Base-by-base conservation (phyloP, 2,797 vertebrate species). In the Neosalanx taihuensis region DNA sequence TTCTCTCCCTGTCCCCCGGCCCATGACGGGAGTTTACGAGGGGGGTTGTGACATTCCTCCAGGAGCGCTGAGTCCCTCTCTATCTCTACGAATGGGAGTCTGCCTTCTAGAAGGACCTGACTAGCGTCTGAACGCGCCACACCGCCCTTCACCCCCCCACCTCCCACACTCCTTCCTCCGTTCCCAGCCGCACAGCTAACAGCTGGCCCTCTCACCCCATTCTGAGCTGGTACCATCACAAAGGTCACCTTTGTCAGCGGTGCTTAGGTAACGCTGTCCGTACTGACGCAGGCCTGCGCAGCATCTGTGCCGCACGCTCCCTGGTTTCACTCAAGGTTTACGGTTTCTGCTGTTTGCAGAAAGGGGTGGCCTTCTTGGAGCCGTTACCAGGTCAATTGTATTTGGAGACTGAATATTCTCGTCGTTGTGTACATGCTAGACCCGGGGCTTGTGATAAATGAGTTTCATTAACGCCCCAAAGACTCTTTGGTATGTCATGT, bases 201-300 rank as follows among this genome's bases (percentile, higher is more conserved):
- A 15, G 56, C 23, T 56, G 59, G 30, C 20, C 26, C 31, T 49
- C 41, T 23, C 37, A 67, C 41, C 15, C 23, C 31, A 13, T 46
- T 15, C 17, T 33, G 61, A 64, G 35, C 26, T 46, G 64, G 68
- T 64, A n/a, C 29, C 61, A 49, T 60, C 56, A 33, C 10, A 26
- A 59, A 69, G 66, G 61, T 33, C 53, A 62, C 58, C 31, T 60
- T 51, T 69, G 70, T 61, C 35, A 60, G 1, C n/a, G 5, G 37
- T 53, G 17, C 13, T 15, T 53, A 53, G 49, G 49, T 53, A 53
- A 18, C 17, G 17, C 3, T 17, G 17, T 15, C 17, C 3, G 17
- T 18, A 53, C 49, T 17, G 15, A 53, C 5, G 17, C 49, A 53
- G 49, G 49, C 17, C 49, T 18, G 17, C 17, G 15, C 13, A 53